These are phyloP conservation scores for Enteromius paludinosus DNA, from an alignment of 2,797 vertebrate species.

Conservation along the genomic window DNA sequence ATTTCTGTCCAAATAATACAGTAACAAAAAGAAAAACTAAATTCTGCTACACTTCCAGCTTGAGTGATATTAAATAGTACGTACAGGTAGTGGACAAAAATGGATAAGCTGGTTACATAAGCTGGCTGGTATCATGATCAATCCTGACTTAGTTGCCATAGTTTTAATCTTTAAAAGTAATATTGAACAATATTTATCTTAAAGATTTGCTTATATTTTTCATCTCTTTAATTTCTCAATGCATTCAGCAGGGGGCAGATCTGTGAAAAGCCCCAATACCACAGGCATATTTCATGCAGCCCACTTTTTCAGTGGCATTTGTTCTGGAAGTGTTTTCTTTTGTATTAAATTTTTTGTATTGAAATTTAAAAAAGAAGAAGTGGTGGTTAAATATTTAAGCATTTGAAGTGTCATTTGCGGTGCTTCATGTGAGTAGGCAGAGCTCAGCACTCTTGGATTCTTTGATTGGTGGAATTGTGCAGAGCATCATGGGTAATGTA, in stretches of 20 bases:
- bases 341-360: not conserved
- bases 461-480: not conserved
- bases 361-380: not conserved
- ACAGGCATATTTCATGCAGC: not conserved
- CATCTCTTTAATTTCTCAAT: not conserved
- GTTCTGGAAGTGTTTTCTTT: not conserved
- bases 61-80: not conserved
- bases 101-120: not conserved
- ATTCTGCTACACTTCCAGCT: not conserved
- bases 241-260: not conserved
- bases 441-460: not conserved
- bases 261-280: not conserved
- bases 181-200: not conserved
- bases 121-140: not conserved
- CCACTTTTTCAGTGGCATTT: not conserved
- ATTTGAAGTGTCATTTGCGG: not conserved
- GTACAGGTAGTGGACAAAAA: not conserved
- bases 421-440: not conserved
- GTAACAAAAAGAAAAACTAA: not conserved
- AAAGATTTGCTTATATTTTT: not conserved
- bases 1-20: slow-evolving; percentile 14
- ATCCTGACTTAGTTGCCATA: not conserved
- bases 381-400: not conserved
- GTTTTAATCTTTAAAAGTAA: not conserved
- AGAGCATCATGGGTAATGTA: not conserved